Evolutionary conservation across 1,140 invertebrate genomes (phyloP), one percentile per base, ranked within the genome.

Genomic region (Agrypnia vestita): DNA sequence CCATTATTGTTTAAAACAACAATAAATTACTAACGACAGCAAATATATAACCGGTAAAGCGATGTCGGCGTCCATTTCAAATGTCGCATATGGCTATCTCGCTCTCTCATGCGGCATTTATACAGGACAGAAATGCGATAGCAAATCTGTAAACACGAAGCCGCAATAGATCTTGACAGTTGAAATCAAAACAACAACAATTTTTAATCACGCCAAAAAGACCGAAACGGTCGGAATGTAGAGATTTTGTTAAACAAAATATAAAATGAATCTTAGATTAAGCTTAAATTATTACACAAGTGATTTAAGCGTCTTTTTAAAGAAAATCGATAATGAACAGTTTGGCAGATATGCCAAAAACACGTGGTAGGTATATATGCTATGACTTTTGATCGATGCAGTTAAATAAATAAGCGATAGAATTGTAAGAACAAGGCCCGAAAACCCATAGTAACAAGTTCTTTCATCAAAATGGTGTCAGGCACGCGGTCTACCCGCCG

Each of bases 141-240:
- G 67, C 53, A 53, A 51, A 78, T 64, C 55, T 49, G 77, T 73
- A 79, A 79, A 79, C 77, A 79, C 47, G 69, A 73, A 79, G 77
- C 77, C 77, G 77, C 77, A 74, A 79, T 79, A 62, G 55, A 62
- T 61, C 77, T 78, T 79, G 77, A 79, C 77, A 79, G 77, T 79
- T 79, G 77, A 74, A 55, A 79, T 73, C 77, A 79, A 73, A 79
- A 79, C 77, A 79, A 79, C 77, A 79, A 79, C 77, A 79, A 79
- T 73, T 79, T 76, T 49, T 72, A 78, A 71, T 51, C 72, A 21
- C 25, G 21, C 21, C 1, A 77, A 77, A 19, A 13, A 21, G 15
- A 51, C 11, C 15, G 13, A 19, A 71, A 43, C 0, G 6, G 19
- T 11, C 19, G 13, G 3, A 10, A 21, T 8, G 67, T 8, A 12